Evolutionary conservation across 2,113 vertebrate species (phyloP).

Genomic region (Piaya cayana): DNA sequence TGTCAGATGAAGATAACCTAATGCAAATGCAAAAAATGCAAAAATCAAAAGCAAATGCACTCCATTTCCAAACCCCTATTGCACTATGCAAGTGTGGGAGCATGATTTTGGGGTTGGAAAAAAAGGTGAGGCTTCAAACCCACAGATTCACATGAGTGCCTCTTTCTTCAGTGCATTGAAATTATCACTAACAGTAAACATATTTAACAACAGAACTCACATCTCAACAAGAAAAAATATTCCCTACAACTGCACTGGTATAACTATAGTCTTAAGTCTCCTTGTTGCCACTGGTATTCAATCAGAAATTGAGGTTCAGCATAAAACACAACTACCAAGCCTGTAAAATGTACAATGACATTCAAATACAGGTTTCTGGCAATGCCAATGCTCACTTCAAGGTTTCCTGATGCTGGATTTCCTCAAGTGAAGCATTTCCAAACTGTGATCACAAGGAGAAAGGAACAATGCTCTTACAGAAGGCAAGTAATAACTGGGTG

Average conservation of each 20-base stretch:
- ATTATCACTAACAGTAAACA: not conserved
- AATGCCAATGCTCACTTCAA: not conserved
- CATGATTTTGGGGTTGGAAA: not conserved
- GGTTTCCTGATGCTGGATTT: not conserved
- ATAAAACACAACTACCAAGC: not conserved
- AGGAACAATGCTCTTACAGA: not conserved
- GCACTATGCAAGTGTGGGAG: accelerated
- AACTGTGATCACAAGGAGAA: not conserved
- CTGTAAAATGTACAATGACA: not conserved
- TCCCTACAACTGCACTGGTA: not conserved
- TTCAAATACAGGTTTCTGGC: not conserved
- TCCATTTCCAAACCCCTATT: not conserved
- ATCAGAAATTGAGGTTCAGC: not conserved
- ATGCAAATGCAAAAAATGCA: too few relatives aligned
- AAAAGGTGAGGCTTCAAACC: not conserved
- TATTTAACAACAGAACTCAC: not conserved
- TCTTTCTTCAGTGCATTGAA: not conserved
- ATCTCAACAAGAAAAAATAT: not conserved
- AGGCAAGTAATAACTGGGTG: not conserved
- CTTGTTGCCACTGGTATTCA: not conserved
- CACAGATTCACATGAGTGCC: not conserved
- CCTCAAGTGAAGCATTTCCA: not conserved
- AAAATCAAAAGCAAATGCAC: not conserved
- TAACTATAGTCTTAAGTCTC: not conserved
- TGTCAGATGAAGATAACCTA: not conserved